A percentile compares a stretch with the other conserved stretches of the same genome.
Evolutionary conservation across 2,797 vertebrate species (phyloP).

Genomic region (Echeneis naucrates): DNA sequence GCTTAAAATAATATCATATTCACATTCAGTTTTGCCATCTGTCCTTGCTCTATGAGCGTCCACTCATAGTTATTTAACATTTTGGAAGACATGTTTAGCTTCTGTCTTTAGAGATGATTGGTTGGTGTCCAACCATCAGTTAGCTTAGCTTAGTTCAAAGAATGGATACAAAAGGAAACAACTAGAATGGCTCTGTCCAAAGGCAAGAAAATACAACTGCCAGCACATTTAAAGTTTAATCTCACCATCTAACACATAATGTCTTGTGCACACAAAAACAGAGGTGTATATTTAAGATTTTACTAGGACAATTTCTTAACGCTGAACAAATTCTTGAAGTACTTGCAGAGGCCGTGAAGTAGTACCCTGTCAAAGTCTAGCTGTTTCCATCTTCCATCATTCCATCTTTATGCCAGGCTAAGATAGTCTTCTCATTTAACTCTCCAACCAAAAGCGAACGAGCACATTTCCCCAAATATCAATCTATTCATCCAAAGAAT

Average conservation of each 20-base stretch:
- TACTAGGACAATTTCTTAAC: background rate
- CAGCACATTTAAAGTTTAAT: background rate
- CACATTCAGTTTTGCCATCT: background rate
- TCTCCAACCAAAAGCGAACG: background rate
- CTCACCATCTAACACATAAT: background rate
- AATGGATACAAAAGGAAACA: background rate
- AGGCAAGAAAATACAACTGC: background rate
- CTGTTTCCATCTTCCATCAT: background rate
- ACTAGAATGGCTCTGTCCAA: background rate
- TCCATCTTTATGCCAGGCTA: conserved; percentile 5
- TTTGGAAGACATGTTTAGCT: background rate
- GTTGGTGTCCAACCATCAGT: too few relatives aligned
- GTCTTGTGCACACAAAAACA: background rate
- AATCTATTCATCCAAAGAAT: background rate
- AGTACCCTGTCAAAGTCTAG: background rate
- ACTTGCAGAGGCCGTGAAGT: background rate
- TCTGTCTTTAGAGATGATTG: background rate
- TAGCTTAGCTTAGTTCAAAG: conserved; percentile 7
- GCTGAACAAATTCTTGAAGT: background rate
- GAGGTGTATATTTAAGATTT: background rate
- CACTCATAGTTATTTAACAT: background rate
- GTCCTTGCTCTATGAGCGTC: background rate
- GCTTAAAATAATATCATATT: background rate
- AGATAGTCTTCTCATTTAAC: background rate
- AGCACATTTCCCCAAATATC: background rate